These are phyloP conservation scores for Ifrita kowaldi DNA, from an alignment of 2,113 vertebrate genomes.

Conservation along the genomic window DNA sequence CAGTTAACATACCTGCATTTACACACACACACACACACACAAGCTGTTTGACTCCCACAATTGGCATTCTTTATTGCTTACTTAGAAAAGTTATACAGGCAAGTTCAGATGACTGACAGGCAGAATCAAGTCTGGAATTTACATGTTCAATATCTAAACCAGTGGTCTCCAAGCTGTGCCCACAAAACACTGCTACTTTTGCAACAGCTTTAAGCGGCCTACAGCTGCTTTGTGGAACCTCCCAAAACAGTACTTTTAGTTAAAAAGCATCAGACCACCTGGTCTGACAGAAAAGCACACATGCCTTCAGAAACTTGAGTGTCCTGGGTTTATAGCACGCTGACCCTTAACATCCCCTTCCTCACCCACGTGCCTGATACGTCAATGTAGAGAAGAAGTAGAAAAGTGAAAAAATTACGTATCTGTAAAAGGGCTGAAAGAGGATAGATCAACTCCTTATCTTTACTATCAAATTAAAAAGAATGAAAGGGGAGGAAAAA, in stretches of 20 bases:
- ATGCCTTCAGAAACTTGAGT: not conserved
- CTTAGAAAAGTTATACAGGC: not conserved
- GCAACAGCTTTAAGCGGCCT: not conserved
- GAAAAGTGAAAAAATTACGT: fast-evolving
- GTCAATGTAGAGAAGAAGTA: not conserved
- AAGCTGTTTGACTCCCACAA: not conserved
- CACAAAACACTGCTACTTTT: not conserved
- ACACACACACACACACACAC: not conserved
- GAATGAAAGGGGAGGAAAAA: not conserved
- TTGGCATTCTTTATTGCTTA: not conserved
- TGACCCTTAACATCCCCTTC: not conserved
- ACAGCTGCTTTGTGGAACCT: not conserved
- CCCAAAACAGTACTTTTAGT: not conserved
- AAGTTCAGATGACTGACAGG: not conserved
- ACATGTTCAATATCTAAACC: not conserved
- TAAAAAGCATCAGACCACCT: not conserved
- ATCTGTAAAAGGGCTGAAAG: not conserved
- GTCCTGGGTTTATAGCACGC: not conserved
- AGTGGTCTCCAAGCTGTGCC: not conserved
- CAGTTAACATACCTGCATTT: not conserved
- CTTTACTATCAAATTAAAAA: not conserved
- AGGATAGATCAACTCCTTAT: not conserved
- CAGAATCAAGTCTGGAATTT: not conserved
- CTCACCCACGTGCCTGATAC: not conserved
- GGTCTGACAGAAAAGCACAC: not conserved